phyloP scores from a whole-genome alignment of 1,140 invertebrate genomes.

The Grapholita molesta region DNA sequence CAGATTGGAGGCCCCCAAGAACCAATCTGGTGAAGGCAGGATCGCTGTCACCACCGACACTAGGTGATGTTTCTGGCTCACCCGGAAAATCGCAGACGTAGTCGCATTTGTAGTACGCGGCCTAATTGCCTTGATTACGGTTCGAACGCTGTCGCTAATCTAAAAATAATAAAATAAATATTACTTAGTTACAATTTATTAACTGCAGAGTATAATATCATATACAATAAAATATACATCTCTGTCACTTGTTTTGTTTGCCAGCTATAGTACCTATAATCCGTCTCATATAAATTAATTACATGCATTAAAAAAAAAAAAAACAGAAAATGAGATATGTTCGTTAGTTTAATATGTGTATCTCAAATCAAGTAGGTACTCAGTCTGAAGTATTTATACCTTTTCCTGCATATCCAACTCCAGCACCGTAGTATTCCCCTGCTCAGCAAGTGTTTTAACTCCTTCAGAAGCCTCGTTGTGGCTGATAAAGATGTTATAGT shows the following conservation, averaged over 20 bases:
- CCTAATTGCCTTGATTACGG: conserved; percentile 58
- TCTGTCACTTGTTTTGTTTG: too few species aligned
- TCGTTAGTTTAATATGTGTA: too few species aligned
- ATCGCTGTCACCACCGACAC: conserved; percentile 56
- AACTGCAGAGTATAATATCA: too few species aligned
- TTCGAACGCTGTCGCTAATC: conserved; percentile 53
- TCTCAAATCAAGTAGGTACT: background rate
- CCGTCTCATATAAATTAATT: too few species aligned
- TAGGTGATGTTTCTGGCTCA: conserved; percentile 45
- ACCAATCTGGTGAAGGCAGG: conserved; percentile 67
- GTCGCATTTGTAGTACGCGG: conserved; percentile 46
- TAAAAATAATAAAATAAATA: conserved; percentile 29
- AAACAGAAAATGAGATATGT: conserved; percentile 5
- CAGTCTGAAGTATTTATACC: conserved; percentile 56
- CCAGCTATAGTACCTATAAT: too few species aligned
- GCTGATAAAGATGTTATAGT: conserved; percentile 94
- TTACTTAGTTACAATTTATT: too few species aligned
- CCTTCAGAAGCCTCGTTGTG: conserved; percentile 92
- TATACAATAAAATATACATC: too few species aligned
- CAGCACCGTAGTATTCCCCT: conserved; percentile 92
- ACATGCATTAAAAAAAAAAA: too few species aligned
- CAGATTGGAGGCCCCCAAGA: conserved; percentile 61
- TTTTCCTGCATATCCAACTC: conserved; percentile 95
- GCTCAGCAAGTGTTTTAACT: conserved; percentile 95
- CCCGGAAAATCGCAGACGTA: conserved; percentile 52